phyloP scores from a whole-genome alignment of 2,888 invertebrate genomes.

The Tipula unca region DNA sequence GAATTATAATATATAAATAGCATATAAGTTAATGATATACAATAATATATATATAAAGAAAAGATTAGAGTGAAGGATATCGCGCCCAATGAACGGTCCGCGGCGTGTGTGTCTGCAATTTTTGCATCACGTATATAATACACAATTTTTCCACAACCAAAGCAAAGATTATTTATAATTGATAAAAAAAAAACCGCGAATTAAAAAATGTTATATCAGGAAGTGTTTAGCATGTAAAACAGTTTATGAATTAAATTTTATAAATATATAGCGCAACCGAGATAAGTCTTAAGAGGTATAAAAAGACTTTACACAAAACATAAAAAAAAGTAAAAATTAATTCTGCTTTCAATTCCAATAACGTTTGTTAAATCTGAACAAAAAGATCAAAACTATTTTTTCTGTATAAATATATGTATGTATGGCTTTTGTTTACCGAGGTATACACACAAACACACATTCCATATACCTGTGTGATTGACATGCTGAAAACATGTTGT shows the following conservation, averaged over 20 bases:
- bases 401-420: too few relatives aligned
- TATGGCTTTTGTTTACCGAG: not conserved
- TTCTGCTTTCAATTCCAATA: not conserved
- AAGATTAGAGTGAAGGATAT: not conserved
- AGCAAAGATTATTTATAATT: constrained; percentile 8
- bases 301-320: not conserved
- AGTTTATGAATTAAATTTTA: not conserved
- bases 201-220: not conserved
- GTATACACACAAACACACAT: not conserved
- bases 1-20: not conserved
- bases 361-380: not conserved
- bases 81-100: constrained; percentile 1
- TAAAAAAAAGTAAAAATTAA: not conserved
- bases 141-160: not conserved
- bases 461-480: not conserved
- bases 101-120: not conserved
- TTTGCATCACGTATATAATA: not conserved
- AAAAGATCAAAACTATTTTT: not conserved
- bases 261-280: not conserved
- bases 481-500: not conserved
- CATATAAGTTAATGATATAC: not conserved
- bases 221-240: constrained; percentile 14
- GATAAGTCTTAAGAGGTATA: not conserved
- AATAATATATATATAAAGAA: not conserved
- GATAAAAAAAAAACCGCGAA: constrained; percentile 2